Conservation (phyloP, 2,797 vertebrate genomes). For the Micropoecilia bifurca region DNA sequence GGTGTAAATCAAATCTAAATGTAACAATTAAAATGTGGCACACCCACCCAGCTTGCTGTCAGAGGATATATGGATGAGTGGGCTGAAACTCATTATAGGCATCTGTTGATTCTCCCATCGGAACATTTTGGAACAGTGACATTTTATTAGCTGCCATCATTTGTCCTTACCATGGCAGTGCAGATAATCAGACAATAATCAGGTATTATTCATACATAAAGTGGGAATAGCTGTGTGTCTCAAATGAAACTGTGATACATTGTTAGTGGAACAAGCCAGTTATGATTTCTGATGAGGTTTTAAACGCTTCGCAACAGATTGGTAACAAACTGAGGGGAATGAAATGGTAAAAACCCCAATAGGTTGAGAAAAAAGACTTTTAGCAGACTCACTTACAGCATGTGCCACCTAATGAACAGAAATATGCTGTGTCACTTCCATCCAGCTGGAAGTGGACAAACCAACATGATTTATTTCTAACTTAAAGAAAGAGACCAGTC, state of each 20-base stretch:
- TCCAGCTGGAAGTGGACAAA: neutral
- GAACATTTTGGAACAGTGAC: neutral
- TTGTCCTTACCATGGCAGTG: neutral
- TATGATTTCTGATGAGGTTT: neutral
- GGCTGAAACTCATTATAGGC: neutral
- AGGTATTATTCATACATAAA: neutral
- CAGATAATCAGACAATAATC: neutral
- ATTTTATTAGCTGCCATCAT: neutral
- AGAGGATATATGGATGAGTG: neutral
- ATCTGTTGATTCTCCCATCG: neutral
- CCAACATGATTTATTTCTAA: neutral
- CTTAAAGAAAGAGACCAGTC: neutral
- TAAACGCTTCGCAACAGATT: neutral
- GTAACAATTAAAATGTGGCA: neutral
- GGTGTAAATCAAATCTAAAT: neutral
- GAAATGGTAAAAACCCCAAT: neutral
- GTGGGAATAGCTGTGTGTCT: neutral
- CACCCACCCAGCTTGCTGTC: neutral
- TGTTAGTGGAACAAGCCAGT: neutral
- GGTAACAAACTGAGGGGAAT: neutral
- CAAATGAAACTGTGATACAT: neutral
- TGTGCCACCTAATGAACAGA: neutral
- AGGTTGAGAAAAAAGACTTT: neutral
- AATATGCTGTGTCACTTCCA: too few relatives aligned
- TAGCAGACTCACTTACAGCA: neutral